These are phyloP conservation scores for Megastigmus dorsalis DNA, from an alignment of 2,888 invertebrate species.

Conservation along the genomic window DNA sequence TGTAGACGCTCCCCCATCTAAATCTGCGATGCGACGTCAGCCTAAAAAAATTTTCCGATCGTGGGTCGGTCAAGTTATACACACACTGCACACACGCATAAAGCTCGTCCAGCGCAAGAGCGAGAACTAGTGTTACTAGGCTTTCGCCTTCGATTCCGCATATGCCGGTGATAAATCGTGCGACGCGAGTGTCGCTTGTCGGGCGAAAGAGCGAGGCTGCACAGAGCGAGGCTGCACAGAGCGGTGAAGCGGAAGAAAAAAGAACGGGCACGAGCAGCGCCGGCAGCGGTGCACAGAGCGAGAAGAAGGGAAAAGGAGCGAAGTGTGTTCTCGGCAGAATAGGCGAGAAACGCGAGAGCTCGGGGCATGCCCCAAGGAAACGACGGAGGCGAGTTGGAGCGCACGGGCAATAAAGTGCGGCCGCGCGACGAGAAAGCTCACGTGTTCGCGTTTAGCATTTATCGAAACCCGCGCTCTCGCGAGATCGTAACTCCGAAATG, in stretches of 20 bases:
- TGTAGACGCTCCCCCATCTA: too few species aligned
- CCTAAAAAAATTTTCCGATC: too few species aligned
- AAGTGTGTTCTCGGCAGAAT: too few species aligned
- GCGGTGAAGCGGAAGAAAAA: too few species aligned
- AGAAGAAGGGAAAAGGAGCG: slow-evolving; percentile 34
- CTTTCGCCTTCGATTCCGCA: slow-evolving; percentile 20
- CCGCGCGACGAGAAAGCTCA: slow-evolving; percentile 72
- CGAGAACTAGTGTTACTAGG: slow-evolving; percentile 31
- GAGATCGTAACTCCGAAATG: slow-evolving; percentile 73
- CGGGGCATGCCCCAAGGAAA: too few species aligned
- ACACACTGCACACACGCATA: background rate
- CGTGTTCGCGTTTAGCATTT: slow-evolving; percentile 74
- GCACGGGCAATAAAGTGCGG: slow-evolving; percentile 69
- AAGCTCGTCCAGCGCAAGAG: background rate
- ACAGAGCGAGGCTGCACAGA: too few species aligned
- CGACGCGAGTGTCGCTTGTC: slow-evolving; percentile 44
- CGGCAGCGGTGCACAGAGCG: slow-evolving; percentile 9
- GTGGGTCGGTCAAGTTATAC: too few species aligned
- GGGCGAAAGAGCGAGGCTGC: too few species aligned
- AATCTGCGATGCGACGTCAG: too few species aligned
- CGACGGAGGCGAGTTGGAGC: too few species aligned
- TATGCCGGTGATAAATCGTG: slow-evolving; percentile 37
- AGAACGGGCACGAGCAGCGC: background rate
- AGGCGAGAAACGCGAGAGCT: too few species aligned
- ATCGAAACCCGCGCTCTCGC: slow-evolving; percentile 68